Evolutionary conservation across 2,113 vertebrate genomes (phyloP).

Genomic region (Bubo blakistoni): DNA sequence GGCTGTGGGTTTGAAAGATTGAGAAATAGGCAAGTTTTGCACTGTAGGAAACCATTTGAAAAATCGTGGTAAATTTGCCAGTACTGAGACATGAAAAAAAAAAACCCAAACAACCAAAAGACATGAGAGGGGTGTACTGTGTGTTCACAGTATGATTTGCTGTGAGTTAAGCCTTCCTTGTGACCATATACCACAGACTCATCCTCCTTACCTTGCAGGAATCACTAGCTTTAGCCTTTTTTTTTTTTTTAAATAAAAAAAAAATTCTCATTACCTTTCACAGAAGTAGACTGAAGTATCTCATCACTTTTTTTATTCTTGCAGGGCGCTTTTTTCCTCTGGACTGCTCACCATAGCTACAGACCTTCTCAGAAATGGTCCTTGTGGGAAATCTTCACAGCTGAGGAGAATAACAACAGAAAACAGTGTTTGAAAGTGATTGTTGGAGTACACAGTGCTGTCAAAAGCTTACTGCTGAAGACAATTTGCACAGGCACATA

Average conservation of each 20-base stretch:
- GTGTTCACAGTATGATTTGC: accelerated
- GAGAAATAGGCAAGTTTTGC: not conserved
- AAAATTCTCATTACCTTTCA: not conserved
- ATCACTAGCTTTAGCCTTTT: not conserved
- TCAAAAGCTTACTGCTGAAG: not conserved
- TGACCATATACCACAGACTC: not conserved
- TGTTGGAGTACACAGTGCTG: not conserved
- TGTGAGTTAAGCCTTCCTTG: not conserved
- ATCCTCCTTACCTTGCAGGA: not conserved
- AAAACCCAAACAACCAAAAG: not conserved
- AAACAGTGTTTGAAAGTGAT: not conserved
- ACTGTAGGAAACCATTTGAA: not conserved
- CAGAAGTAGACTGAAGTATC: not conserved
- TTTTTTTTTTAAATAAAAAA: not conserved
- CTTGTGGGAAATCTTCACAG: not conserved
- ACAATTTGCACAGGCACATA: not conserved
- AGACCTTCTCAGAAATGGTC: not conserved
- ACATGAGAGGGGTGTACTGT: not conserved
- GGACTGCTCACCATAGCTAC: not conserved
- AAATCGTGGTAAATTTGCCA: not conserved
- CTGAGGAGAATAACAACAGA: not conserved
- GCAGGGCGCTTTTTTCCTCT: not conserved
- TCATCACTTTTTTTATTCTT: not conserved
- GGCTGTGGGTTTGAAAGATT: not conserved
- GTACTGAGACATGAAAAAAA: not conserved